Base-by-base conservation (phyloP, 2,113 vertebrate species). In the Microtus richardsoni region DNA sequence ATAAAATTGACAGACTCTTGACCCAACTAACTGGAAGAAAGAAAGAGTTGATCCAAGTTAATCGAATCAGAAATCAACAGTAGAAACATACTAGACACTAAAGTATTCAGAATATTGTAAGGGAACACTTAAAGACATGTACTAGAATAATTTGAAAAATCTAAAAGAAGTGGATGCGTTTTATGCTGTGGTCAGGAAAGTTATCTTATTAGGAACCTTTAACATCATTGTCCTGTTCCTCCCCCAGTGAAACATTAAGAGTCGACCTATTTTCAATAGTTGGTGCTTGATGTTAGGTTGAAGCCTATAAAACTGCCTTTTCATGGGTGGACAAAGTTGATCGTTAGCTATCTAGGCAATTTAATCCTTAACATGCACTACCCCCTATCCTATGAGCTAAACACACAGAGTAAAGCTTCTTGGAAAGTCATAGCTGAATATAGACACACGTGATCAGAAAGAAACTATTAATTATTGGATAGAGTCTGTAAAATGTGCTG, bases 201-300 rank as follows among this genome's bases (percentile, higher is more conserved):
- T 30, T 39, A 39, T 54, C 33, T 87, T 71, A 54, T 17, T 39
- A 54, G 85, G 26, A 78, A 71, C 2, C 44, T 77, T 87, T 88
- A 94, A 82, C 49, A 85, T 78, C 33, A 64, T 73, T 79, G 39
- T 49, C 73, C 52, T 21, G 52, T 21, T 64, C 62, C 28, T 66
- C 22, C 10, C 3, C 36, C 33, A 92, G 12, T 60, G n/a, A 90
- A 89, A 94, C 73, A 88, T 71, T 94, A 71, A 78, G 88, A 82
- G 64, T 80, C 21, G 87, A 87, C 49, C 30, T 39, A 71, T 66
- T 74, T 93, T 82, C 28, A 80, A 30, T 28, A 47, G 12, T 77
- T 64, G 89, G 14, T 87, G 52, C 92, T 78, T 91, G 70, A 16
- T 71, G 26, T 82, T 87, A 94, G n/a, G 52, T 36, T 97, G 74